Percentiles rank a stretch among this genome's conserved stretches.
Conservation (phyloP, 2,888 invertebrate genomes). For the Andrena camellia region DNA sequence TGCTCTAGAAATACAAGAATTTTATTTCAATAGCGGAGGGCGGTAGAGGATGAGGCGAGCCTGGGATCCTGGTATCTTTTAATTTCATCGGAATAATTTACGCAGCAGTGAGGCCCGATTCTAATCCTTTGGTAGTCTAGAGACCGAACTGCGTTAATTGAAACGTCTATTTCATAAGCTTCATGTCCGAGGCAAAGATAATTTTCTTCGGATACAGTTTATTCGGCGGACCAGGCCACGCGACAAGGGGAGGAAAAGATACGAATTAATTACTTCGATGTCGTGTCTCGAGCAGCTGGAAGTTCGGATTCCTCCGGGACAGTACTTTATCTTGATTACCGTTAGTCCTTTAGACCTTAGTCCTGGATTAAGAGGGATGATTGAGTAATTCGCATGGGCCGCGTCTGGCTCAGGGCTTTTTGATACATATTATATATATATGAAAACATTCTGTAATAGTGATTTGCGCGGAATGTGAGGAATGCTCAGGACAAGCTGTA, state of each 20-base stretch:
- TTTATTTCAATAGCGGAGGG: conserved; percentile 10
- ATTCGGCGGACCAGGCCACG: conserved; percentile 36
- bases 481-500: conserved; percentile 30
- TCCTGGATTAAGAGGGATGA: conserved; percentile 76
- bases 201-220: conserved; percentile 57
- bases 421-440: conserved; percentile 62
- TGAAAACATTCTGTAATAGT: conserved; percentile 71
- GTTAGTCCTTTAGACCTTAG: conserved; percentile 74
- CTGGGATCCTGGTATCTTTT: conserved; percentile 33
- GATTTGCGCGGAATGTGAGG: conserved; percentile 59
- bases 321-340: conserved; percentile 77
- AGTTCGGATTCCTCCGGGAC: conserved; percentile 72
- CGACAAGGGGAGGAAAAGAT: conserved; percentile 69
- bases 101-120: conserved; percentile 16
- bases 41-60: not conserved
- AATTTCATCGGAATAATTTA: conserved; percentile 55
- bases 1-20: conserved; percentile 11
- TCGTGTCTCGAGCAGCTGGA: conserved; percentile 68
- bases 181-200: conserved; percentile 51
- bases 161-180: conserved; percentile 68
- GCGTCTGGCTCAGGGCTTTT: conserved; percentile 59
- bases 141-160: conserved; percentile 63
- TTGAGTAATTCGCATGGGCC: conserved; percentile 73
- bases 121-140: conserved; percentile 40
- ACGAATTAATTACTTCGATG: conserved; percentile 76